Evolutionary conservation across 2,113 vertebrate genomes (phyloP).

Genomic region (Sisor rabdophorus): DNA sequence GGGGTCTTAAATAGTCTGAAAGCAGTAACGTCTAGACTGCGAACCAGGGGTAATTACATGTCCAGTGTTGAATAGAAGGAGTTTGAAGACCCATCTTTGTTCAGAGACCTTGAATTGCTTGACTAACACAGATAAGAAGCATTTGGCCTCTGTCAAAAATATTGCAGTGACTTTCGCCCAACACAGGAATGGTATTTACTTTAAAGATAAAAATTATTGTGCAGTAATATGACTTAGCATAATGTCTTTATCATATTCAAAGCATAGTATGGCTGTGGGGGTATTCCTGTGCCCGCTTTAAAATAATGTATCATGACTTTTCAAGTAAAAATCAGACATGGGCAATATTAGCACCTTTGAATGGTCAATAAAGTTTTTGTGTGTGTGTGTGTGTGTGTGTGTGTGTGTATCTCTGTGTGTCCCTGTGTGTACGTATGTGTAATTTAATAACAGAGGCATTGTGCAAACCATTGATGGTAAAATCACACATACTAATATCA

Average conservation of each 20-base stretch:
- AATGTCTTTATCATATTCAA: slow-evolving; percentile 71
- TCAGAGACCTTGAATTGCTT: slow-evolving; percentile 81
- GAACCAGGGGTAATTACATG: slow-evolving; percentile 99
- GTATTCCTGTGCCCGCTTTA: slow-evolving; percentile 66
- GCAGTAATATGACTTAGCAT: slow-evolving; percentile 81
- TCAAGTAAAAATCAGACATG: slow-evolving; percentile 74
- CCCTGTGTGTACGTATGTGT: slow-evolving; percentile 66
- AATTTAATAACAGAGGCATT: slow-evolving; percentile 68
- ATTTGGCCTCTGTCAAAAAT: slow-evolving; percentile 71
- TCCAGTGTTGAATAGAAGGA: slow-evolving; percentile 90
- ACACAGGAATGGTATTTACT: slow-evolving; percentile 77
- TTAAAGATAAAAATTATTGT: slow-evolving; percentile 80
- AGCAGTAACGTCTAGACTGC: slow-evolving; percentile 97
- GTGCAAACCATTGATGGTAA: slow-evolving; percentile 65
- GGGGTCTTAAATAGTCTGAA: slow-evolving; percentile 99
- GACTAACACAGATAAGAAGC: slow-evolving; percentile 80
- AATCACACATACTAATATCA: slow-evolving; percentile 67
- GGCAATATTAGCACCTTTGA: slow-evolving; percentile 69
- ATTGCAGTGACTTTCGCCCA: slow-evolving; percentile 67
- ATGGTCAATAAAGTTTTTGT: slow-evolving; percentile 64
- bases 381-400: slow-evolving; percentile 68
- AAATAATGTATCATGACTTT: slow-evolving; percentile 76
- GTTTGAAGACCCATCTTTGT: slow-evolving; percentile 93
- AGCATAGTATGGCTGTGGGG: slow-evolving; percentile 63
- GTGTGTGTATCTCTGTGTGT: slow-evolving; percentile 65